A percentile compares a stretch with the other conserved stretches of the same genome.
Conservation (phyloP, 1,140 invertebrate genomes). For the Drosophila lacteicornis region DNA sequence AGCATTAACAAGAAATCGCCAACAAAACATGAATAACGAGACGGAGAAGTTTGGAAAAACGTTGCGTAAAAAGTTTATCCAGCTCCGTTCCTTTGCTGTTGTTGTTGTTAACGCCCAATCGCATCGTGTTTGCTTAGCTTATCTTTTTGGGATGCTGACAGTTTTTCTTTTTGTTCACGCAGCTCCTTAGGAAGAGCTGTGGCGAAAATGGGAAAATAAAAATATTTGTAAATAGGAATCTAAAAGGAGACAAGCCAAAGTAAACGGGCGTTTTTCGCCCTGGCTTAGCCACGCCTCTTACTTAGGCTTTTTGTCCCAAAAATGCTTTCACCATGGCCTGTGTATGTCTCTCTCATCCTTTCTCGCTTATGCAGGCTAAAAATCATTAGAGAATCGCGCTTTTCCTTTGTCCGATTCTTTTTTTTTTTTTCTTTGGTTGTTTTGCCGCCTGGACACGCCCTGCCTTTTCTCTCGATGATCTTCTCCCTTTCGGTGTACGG, state of each 20-base stretch:
- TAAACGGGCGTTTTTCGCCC: slow-evolving; percentile 44
- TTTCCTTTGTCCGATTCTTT: slow-evolving; percentile 23
- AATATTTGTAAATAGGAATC: slow-evolving; percentile 43
- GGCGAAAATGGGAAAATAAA: slow-evolving; percentile 47
- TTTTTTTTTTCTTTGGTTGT: background rate
- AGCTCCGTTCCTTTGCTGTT: slow-evolving; percentile 7
- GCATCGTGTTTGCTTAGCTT: slow-evolving; percentile 60
- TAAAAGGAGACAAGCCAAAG: slow-evolving; percentile 20
- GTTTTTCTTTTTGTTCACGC: slow-evolving; percentile 24
- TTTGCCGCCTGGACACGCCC: slow-evolving; percentile 40
- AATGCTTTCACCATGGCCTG: slow-evolving; percentile 28
- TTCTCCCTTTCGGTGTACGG: slow-evolving; percentile 31
- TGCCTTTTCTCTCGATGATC: slow-evolving; percentile 44
- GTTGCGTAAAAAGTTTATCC: slow-evolving; percentile 20
- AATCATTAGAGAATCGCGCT: slow-evolving; percentile 48
- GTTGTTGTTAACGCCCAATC: slow-evolving; percentile 63
- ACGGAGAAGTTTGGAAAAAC: slow-evolving; percentile 10
- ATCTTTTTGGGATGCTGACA: slow-evolving; percentile 54
- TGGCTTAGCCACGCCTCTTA: slow-evolving; percentile 40
- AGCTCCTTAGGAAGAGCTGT: slow-evolving; percentile 10
- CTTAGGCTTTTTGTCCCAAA: slow-evolving; percentile 35
- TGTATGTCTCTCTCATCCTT: slow-evolving; percentile 8
- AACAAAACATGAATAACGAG: slow-evolving; percentile 55
- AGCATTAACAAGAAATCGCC: slow-evolving; percentile 43
- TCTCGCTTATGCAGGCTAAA: slow-evolving; percentile 34